phyloP scores from a whole-genome alignment of 2,888 invertebrate genomes.

The Drosophila stalkeri region DNA sequence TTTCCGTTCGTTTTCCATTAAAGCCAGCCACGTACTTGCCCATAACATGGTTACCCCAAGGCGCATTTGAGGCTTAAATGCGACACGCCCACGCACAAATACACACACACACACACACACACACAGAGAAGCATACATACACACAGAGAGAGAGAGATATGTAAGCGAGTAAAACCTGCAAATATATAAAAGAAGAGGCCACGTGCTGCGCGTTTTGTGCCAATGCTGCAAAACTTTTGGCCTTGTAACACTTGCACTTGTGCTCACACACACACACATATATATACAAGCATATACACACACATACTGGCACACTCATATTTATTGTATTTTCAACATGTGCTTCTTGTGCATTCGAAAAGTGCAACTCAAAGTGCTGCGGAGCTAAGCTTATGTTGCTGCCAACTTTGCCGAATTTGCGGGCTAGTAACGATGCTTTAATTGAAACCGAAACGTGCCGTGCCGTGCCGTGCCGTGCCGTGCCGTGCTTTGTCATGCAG shows the following conservation, averaged over 20 bases:
- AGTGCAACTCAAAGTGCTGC: slow-evolving; percentile 34
- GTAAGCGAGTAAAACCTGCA: slow-evolving; percentile 56
- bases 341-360: slow-evolving; percentile 41
- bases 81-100: slow-evolving; percentile 66
- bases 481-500: slow-evolving; percentile 33
- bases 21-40: slow-evolving; percentile 68
- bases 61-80: slow-evolving; percentile 78
- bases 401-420: slow-evolving; percentile 61
- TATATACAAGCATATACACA: not conserved
- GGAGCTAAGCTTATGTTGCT: slow-evolving; percentile 27
- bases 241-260: slow-evolving; percentile 79
- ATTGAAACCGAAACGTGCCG: slow-evolving; percentile 68
- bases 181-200: slow-evolving; percentile 76
- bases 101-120: slow-evolving; percentile 19
- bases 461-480: slow-evolving; percentile 18
- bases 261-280: slow-evolving; percentile 25
- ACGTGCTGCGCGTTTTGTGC: slow-evolving; percentile 77
- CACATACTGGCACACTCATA: slow-evolving; percentile 14
- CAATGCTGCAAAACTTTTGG: slow-evolving; percentile 75
- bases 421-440: slow-evolving; percentile 69
- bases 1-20: slow-evolving; percentile 78
- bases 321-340: slow-evolving; percentile 74
- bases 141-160: slow-evolving; percentile 43
- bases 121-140: slow-evolving; percentile 11
- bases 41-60: slow-evolving; percentile 70